Conservation (phyloP, 1,140 invertebrate genomes). For the Periplaneta americana region DNA sequence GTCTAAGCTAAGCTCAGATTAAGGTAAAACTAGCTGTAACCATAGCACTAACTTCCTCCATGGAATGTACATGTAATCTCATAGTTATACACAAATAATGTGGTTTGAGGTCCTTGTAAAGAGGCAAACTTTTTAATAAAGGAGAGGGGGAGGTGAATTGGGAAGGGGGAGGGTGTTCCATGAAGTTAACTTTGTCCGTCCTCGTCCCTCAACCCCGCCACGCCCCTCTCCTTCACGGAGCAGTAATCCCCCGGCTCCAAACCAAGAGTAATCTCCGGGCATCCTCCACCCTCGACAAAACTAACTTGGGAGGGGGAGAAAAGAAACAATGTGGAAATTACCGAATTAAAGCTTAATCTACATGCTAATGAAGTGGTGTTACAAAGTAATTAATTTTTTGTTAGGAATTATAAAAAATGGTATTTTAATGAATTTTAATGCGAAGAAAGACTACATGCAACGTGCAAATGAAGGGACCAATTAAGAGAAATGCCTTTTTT, state of each 20-base stretch:
- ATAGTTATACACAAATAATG: neutral
- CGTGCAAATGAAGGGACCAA: slow-evolving; percentile 8
- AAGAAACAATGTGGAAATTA: slow-evolving; percentile 23
- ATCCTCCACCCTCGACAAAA: neutral
- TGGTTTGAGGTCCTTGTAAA: neutral
- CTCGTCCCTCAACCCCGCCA: neutral
- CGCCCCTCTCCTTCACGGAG: neutral
- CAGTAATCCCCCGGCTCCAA: neutral
- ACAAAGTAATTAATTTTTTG: slow-evolving; percentile 23
- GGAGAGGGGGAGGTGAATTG: neutral
- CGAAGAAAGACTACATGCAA: neutral
- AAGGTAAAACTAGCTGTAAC: neutral
- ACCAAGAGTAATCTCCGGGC: neutral
- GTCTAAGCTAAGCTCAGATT: too few relatives aligned
- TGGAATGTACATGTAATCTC: neutral
- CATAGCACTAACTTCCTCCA: neutral
- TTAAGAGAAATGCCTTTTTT: slow-evolving; percentile 1
- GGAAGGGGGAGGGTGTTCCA: neutral
- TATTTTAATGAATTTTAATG: slow-evolving; percentile 23
- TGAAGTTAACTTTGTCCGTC: slow-evolving; percentile 8
- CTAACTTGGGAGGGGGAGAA: slow-evolving; percentile 14
- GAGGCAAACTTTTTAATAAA: slow-evolving; percentile 1
- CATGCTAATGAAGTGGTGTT: slow-evolving; percentile 22
- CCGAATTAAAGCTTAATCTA: slow-evolving; percentile 22
- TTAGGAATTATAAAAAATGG: slow-evolving; percentile 21